Evolutionary conservation across 2,113 vertebrate genomes (phyloP), one percentile per base, ranked within the genome.

Genomic region (Desmodus rotundus): DNA sequence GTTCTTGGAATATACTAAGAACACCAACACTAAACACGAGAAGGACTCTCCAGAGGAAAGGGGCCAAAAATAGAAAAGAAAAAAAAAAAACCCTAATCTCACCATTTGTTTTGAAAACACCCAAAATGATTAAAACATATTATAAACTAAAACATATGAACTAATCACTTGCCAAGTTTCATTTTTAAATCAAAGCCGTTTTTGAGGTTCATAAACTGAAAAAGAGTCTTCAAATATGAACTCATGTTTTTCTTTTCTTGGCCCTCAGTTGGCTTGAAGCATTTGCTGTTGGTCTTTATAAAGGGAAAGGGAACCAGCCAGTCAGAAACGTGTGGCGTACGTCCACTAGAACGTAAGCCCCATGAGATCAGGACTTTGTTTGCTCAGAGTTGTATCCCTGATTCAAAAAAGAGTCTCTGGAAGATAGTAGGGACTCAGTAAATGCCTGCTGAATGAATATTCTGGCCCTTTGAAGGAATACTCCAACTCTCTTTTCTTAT

Each of bases 71-170:
- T 97, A 98, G 97, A 98, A 96, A 85, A 65, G 28, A 65, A 41
- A 96, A 89, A 28, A 78, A 45, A 24, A n/a, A n/a, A 61, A 54
- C 43, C 14, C 89, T 94, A 97, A 98, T 98, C 98, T 98, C 96
- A 98, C 97, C 98, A 98, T 98, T 98, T 98, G 98, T 98, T 98
- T 98, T 98, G 97, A 98, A 98, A 98, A 98, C 97, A 98, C 96
- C 96, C 96, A 97, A 98, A 98, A 98, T 98, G 96, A 98, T 98
- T 98, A 98, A 98, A 98, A 98, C 97, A 98, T 96, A 98, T 97
- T 98, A 98, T 98, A 98, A 98, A 98, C 24, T 92, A 93, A 98
- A 98, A 97, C 98, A 98, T 98, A 98, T 98, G 98, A 98, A 98
- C 97, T 98, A 98, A 98, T 98, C 97, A 97, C 91, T 97, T 98